A percentile compares a stretch with the other conserved stretches of the same genome.
Conservation (phyloP, 2,888 invertebrate genomes). For the Salpingus planirostris region DNA sequence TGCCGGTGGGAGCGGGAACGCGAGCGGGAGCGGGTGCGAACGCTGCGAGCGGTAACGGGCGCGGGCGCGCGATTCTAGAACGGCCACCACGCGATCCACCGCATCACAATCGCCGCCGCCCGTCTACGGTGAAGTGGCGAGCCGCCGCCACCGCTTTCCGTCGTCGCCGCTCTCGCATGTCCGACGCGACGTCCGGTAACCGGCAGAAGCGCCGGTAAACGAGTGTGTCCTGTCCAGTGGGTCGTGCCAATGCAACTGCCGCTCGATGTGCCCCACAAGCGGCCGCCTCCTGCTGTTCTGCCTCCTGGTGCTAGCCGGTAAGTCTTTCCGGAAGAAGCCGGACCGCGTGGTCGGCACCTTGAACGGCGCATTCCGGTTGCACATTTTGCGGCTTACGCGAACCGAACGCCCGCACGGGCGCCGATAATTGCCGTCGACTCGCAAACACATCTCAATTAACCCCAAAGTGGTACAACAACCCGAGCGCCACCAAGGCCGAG, state of each 20-base stretch:
- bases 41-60: slow-evolving; percentile 24
- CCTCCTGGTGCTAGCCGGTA: slow-evolving; percentile 30
- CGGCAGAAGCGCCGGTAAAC: slow-evolving; percentile 15
- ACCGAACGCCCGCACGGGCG: no score
- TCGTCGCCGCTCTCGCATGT: slow-evolving; percentile 8
- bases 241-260: slow-evolving; percentile 26
- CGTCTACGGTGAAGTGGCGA: slow-evolving; percentile 22
- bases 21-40: slow-evolving; percentile 21
- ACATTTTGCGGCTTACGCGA: no score
- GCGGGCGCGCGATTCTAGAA: slow-evolving; percentile 28
- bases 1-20: slow-evolving; percentile 6
- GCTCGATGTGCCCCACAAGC: slow-evolving; percentile 29
- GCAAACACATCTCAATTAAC: no score
- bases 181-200: slow-evolving; percentile 10
- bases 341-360: no score
- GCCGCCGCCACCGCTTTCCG: slow-evolving; percentile 11
- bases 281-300: slow-evolving; percentile 26
- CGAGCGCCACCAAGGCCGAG: no score
- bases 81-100: slow-evolving; percentile 29
- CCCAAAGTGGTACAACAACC: no score
- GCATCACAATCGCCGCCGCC: slow-evolving; percentile 35
- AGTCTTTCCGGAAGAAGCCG: no score
- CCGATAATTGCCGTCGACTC: no score
- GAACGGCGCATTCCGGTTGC: no score
- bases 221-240: slow-evolving; percentile 17